Conservation (phyloP, 2,113 vertebrate species). For the Chionis minor region DNA sequence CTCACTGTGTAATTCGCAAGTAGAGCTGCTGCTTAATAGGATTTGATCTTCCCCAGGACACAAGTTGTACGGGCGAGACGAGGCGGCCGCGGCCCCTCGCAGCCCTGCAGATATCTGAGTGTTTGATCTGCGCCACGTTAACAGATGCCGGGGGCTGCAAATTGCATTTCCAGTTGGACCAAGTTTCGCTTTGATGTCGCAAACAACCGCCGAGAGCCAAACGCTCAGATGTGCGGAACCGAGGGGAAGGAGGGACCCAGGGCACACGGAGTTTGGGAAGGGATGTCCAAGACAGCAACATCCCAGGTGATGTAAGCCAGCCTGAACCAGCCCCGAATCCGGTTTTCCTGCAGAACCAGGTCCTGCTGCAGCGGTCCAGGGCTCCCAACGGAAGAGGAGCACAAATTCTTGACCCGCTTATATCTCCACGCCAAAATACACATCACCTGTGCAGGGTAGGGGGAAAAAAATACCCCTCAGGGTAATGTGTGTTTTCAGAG, state of each 20-base stretch:
- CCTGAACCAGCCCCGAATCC: not conserved
- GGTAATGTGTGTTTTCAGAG: not conserved
- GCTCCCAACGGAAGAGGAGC: not conserved
- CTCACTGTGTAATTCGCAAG: slow-evolving; percentile 19
- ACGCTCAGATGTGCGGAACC: not conserved
- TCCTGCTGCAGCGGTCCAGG: accelerated
- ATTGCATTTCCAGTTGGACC: not conserved
- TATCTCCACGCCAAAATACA: accelerated
- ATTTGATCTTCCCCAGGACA: slow-evolving; percentile 40
- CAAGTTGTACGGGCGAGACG: not conserved
- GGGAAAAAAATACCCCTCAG: not conserved
- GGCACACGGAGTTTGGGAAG: not conserved
- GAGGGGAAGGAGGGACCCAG: not conserved
- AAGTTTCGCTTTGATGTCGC: not conserved
- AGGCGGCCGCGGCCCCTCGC: not conserved
- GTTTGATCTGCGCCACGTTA: not conserved
- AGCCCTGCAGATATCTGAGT: not conserved
- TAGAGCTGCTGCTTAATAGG: slow-evolving; percentile 35
- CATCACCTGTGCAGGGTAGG: not conserved
- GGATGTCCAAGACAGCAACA: not conserved
- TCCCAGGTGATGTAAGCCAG: not conserved
- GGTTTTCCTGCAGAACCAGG: not conserved
- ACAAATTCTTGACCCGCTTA: accelerated
- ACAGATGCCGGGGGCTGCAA: not conserved
- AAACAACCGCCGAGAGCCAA: not conserved